These are phyloP conservation scores for Patella depressa DNA, from an alignment of 2,888 invertebrate species.

Conservation along the genomic window DNA sequence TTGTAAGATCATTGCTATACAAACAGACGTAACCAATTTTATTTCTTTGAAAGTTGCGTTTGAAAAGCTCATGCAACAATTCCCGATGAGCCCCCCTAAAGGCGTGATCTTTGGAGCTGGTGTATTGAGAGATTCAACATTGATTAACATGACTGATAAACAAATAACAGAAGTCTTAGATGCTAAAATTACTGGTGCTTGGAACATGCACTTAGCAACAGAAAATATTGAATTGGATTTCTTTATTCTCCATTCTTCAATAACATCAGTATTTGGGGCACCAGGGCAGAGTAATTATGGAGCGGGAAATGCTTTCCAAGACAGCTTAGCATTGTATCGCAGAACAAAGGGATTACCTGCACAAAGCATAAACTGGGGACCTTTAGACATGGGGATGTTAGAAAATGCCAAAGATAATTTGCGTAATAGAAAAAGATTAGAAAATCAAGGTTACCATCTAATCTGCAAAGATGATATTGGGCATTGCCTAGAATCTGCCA, in stretches of 20 bases:
- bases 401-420: conserved; percentile 3
- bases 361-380: conserved; percentile 59
- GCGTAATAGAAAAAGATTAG: not conserved
- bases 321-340: conserved; percentile 50
- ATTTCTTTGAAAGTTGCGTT: conserved; percentile 34
- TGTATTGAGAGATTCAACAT: conserved; percentile 39
- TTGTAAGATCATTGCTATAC: conserved; percentile 35
- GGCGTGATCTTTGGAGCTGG: conserved; percentile 58
- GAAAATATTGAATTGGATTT: conserved; percentile 44
- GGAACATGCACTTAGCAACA: conserved; percentile 54
- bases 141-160: conserved; percentile 38
- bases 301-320: conserved; percentile 56
- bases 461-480: not conserved
- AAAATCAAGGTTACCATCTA: not conserved
- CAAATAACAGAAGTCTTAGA: conserved; percentile 38
- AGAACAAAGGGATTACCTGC: conserved; percentile 40
- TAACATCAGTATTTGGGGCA: conserved; percentile 52
- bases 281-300: conserved; percentile 56
- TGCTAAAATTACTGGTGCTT: conserved; percentile 54
- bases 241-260: conserved; percentile 57
- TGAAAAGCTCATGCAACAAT: conserved; percentile 24
- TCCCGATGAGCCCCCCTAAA: conserved; percentile 31
- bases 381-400: conserved; percentile 45
- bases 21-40: conserved; percentile 45
- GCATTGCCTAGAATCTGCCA: not conserved